Evolutionary conservation across 2,888 invertebrate genomes (phyloP), one percentile per base, ranked within the genome.

Genomic region (Flexamia atlantica): DNA sequence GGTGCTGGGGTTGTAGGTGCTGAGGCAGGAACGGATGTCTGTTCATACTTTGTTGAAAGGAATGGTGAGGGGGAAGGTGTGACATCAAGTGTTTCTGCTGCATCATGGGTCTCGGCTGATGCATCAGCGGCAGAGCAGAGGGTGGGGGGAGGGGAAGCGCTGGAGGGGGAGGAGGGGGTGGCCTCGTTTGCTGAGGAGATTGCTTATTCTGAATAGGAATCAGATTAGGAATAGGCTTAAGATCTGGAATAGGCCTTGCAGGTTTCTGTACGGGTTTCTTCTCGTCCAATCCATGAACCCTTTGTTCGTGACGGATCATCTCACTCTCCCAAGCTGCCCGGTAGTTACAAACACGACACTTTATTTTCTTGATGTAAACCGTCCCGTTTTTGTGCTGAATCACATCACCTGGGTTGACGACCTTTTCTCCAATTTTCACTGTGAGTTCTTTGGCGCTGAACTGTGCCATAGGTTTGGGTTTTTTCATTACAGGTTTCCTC

Each of bases 151-250:
- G 81, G 14, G 68, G 68, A 28, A 79, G 79, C 1, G 79, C 17
- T 5, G 46, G 46, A 20, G 79, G 79, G 20, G 72, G 68, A 79
- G 70, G 74, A 83, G 74, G 4, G 36, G 46, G 9, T 80, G 80
- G 60, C 40, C 74, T 46, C 57, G 28, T 42, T 10, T n/a, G 40
- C 46, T 30, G 23, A 46, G 32, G 23, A 46, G 53, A 14, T 4
- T 81, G 42, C 46, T 86, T 87, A 36, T 85, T 86, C 72, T 88
- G 88, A 81, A 96, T 92, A 7, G 95, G 95, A 89, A 96, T 95
- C 68, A 96, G 92, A 89, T 95, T 95, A 76, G 95, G 95, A 87
- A 95, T 93, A 5, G 95, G 95, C 89, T 96, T 95, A 70, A 96
- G 92, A 89, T 95, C 95, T 79, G 95, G 95, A 87, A 95, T 93